Percentiles rank a stretch among this genome's conserved stretches.
Conservation (phyloP, 2,888 invertebrate genomes). For the Zootermopsis nevadensis region DNA sequence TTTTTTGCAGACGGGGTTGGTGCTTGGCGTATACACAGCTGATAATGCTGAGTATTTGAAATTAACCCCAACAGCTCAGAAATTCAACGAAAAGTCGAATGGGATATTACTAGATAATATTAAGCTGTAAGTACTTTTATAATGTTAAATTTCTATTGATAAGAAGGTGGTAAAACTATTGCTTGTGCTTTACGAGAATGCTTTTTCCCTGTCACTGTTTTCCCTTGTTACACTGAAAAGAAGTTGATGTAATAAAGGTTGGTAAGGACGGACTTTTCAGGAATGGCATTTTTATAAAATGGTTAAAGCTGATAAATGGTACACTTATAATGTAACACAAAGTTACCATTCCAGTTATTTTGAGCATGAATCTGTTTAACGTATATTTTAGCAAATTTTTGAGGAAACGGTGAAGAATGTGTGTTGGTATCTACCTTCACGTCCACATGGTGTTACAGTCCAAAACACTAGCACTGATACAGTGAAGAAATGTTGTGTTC, state of each 20-base stretch:
- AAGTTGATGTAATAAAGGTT: background rate
- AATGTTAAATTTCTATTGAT: background rate
- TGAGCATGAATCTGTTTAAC: too few species aligned
- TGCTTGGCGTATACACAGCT: constrained; percentile 9
- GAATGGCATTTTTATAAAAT: background rate
- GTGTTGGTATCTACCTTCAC: too few species aligned
- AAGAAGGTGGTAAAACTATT: background rate
- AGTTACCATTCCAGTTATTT: too few species aligned
- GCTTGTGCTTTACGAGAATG: too few species aligned
- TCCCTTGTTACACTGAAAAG: background rate
- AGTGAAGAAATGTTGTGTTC: too few species aligned
- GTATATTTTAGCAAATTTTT: too few species aligned
- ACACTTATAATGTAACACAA: too few species aligned
- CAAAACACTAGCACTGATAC: too few species aligned
- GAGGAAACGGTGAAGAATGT: too few species aligned
- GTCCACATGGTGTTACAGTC: too few species aligned
- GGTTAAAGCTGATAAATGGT: too few species aligned
- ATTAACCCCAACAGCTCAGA: background rate
- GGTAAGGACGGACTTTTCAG: background rate
- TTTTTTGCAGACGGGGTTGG: constrained; percentile 13
- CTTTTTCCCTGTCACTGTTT: background rate
- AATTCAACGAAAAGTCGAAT: background rate
- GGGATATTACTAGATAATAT: background rate
- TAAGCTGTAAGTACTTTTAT: background rate
- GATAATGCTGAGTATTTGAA: background rate